Evolutionary conservation across 2,888 invertebrate genomes (phyloP).

Genomic region (Scaptomyza caliginosa): DNA sequence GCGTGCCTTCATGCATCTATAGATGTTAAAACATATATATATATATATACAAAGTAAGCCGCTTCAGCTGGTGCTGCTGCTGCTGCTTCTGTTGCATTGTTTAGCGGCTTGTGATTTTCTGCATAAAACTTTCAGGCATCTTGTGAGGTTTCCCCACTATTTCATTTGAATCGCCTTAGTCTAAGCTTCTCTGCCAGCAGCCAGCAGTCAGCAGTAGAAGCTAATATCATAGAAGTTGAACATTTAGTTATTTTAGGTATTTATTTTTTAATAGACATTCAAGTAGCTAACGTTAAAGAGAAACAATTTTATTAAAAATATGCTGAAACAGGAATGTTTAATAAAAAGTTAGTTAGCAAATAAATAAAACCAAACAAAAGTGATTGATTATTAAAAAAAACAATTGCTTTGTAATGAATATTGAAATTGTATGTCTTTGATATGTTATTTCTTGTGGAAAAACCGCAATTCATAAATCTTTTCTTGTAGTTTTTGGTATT

Average conservation of each 20-base stretch:
- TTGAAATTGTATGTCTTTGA: not conserved
- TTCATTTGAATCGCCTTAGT: not conserved
- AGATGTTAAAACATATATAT: not conserved
- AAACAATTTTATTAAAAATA: not conserved
- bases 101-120: conserved; percentile 26
- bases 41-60: conserved; percentile 7
- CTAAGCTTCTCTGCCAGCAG: not conserved
- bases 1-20: not conserved
- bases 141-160: not conserved
- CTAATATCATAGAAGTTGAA: not conserved
- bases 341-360: not conserved
- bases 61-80: conserved; percentile 37
- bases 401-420: not conserved
- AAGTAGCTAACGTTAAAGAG: no score
- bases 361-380: not conserved
- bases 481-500: not conserved
- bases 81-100: conserved; percentile 40
- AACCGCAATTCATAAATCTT: not conserved
- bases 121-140: conserved; percentile 24
- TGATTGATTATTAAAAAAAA: not conserved
- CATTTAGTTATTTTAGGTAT: not conserved
- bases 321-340: not conserved
- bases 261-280: not conserved
- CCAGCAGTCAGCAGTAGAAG: no score
- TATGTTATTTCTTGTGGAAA: not conserved